Percentiles rank a stretch among this genome's conserved stretches.
phyloP scores from a whole-genome alignment of 1,140 invertebrate genomes.

The Pseudomyrmex pallidus region DNA sequence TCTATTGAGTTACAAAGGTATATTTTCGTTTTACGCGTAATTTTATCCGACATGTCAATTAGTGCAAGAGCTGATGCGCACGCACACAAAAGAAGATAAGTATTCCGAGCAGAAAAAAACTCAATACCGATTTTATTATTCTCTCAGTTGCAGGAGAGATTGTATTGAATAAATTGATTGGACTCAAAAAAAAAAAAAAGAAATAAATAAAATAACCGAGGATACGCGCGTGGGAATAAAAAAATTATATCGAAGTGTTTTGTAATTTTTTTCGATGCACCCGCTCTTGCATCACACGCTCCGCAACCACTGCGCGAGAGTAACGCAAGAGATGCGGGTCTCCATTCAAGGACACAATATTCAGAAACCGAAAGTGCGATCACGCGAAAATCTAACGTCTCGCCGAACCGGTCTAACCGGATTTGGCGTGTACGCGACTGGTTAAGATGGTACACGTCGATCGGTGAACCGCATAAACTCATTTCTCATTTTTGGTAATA shows the following conservation, averaged over 20 bases:
- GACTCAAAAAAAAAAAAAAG: too few species aligned
- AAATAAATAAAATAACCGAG: too few species aligned
- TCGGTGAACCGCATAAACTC: constrained; percentile 82
- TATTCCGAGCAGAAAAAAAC: too few species aligned
- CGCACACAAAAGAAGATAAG: too few species aligned
- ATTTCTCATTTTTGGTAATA: constrained; percentile 81
- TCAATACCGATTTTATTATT: too few species aligned
- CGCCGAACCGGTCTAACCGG: constrained; percentile 85
- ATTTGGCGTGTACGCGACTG: constrained; percentile 77
- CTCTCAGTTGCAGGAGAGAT: too few species aligned
- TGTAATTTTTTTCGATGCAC: constrained; percentile 63
- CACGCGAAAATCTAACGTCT: constrained; percentile 86
- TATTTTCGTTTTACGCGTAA: too few species aligned
- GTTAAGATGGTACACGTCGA: constrained; percentile 72
- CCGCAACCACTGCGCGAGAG: constrained; percentile 23
- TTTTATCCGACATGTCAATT: too few species aligned
- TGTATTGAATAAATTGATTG: too few species aligned
- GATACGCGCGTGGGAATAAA: not conserved
- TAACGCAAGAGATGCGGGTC: constrained; percentile 71
- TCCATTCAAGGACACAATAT: constrained; percentile 84
- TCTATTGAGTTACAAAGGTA: too few species aligned
- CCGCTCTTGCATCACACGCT: constrained; percentile 70
- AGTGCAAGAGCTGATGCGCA: too few species aligned
- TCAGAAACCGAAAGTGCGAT: constrained; percentile 86
- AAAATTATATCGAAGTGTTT: constrained; percentile 14